These are phyloP conservation scores for Bovichtus variegatus DNA, from an alignment of 2,797 vertebrate genomes.

Conservation along the genomic window DNA sequence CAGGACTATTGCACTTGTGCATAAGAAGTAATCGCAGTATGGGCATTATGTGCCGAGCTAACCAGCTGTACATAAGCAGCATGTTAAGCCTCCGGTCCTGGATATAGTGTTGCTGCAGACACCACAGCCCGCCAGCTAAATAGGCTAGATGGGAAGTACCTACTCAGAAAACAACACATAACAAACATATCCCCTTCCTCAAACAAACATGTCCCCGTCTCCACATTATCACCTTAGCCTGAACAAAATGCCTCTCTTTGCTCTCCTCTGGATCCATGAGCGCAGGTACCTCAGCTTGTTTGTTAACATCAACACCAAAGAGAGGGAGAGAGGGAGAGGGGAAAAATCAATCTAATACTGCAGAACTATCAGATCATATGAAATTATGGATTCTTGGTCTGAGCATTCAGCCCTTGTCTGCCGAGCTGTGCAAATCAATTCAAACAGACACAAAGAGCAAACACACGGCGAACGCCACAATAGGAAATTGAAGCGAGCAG, in stretches of 20 bases:
- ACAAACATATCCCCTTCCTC: constrained; percentile 74
- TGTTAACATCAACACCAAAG: constrained; percentile 89
- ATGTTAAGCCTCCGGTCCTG: constrained; percentile 42
- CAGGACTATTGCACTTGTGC: constrained; percentile 2
- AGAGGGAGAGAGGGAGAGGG: constrained; percentile 60
- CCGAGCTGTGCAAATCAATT: constrained; percentile 94
- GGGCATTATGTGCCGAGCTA: constrained; percentile 19
- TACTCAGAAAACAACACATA: constrained; percentile 65
- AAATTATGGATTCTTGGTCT: constrained; percentile 94
- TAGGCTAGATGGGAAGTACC: constrained; percentile 49
- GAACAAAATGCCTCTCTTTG: constrained; percentile 73
- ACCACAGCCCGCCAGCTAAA: constrained; percentile 44
- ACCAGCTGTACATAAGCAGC: constrained; percentile 47
- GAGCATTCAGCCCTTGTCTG: constrained; percentile 92
- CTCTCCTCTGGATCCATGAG: constrained; percentile 75
- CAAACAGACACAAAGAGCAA: constrained; percentile 93
- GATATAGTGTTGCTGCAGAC: constrained; percentile 42
- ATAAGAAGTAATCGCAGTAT: constrained; percentile 23
- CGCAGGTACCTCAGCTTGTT: constrained; percentile 87
- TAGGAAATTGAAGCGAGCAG: constrained; percentile 89
- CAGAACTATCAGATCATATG: constrained; percentile 94
- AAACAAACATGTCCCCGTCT: constrained; percentile 75
- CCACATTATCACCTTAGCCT: constrained; percentile 76
- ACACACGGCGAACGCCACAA: constrained; percentile 87
- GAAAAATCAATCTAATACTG: constrained; percentile 92